Percentiles rank a stretch among this genome's conserved stretches.
These are phyloP conservation scores for Hydrocynus forskahlii DNA, from an alignment of 2,797 vertebrate genomes.

Conservation along the genomic window DNA sequence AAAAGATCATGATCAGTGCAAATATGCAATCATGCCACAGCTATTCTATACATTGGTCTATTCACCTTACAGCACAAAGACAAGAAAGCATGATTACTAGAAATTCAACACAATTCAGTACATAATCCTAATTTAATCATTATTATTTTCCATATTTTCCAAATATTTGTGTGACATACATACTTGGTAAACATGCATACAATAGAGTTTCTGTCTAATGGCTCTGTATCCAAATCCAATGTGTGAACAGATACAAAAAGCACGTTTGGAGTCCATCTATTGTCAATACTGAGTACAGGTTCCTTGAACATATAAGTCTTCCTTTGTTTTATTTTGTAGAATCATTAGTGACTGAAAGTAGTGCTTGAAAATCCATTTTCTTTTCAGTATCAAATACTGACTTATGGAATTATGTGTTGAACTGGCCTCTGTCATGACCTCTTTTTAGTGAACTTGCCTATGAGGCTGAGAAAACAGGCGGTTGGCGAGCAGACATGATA, in stretches of 20 bases:
- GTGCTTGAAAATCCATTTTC: neutral
- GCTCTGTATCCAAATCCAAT: neutral
- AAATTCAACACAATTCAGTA: neutral
- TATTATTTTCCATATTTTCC: neutral
- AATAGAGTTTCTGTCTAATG: neutral
- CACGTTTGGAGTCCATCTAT: neutral
- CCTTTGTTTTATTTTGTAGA: neutral
- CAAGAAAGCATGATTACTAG: neutral
- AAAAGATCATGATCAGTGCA: neutral
- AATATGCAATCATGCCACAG: neutral
- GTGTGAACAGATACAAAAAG: neutral
- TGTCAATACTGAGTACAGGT: neutral
- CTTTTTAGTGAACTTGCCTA: constrained; percentile 63
- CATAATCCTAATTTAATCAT: neutral
- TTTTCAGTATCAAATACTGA: neutral
- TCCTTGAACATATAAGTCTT: constrained; percentile 13
- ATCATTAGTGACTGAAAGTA: neutral
- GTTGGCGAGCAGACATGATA: constrained; percentile 84
- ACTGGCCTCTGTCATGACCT: neutral
- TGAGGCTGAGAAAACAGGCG: constrained; percentile 71
- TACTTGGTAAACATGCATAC: neutral
- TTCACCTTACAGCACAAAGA: neutral
- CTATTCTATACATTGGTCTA: neutral
- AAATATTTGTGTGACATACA: neutral
- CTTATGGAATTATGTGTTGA: neutral